Percentiles rank a stretch among this genome's conserved stretches.
Conservation (phyloP, 2,888 invertebrate genomes). For the Agrochola litura region DNA sequence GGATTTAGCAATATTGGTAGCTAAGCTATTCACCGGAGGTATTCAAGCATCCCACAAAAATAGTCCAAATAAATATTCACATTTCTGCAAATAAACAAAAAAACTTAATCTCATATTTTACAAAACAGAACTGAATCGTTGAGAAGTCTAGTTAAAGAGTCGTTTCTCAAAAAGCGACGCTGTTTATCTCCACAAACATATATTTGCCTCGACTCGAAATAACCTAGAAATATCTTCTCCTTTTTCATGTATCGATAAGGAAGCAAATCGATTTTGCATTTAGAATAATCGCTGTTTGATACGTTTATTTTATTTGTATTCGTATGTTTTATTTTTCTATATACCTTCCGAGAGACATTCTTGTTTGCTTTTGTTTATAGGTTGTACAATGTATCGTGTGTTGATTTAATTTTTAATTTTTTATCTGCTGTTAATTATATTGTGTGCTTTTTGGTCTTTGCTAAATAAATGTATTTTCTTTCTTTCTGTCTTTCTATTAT, state of each 20-base stretch:
- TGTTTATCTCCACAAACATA: conserved; percentile 55
- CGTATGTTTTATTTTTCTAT: conserved; percentile 6
- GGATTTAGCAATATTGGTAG: background rate
- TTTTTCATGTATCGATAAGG: conserved; percentile 51
- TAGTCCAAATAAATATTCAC: background rate
- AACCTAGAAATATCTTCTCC: conserved; percentile 59
- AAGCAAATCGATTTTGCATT: conserved; percentile 59
- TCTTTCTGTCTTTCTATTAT: no score
- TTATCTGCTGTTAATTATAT: no score
- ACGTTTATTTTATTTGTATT: conserved; percentile 18
- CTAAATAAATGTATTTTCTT: no score
- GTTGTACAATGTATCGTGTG: background rate
- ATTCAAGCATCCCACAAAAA: background rate
- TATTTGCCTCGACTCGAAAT: conserved; percentile 52
- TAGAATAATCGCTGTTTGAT: conserved; percentile 55
- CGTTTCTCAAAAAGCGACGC: conserved; percentile 58
- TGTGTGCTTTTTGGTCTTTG: no score
- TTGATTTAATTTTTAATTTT: no score
- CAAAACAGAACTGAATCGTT: conserved; percentile 29
- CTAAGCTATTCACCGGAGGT: background rate
- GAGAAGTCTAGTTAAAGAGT: conserved; percentile 48
- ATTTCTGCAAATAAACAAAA: conserved; percentile 19
- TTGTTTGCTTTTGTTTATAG: conserved; percentile 1
- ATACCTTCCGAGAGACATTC: background rate
- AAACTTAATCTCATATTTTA: background rate